Evolutionary conservation across 2,888 invertebrate genomes (phyloP).

Genomic region (Hypsopygia costalis): DNA sequence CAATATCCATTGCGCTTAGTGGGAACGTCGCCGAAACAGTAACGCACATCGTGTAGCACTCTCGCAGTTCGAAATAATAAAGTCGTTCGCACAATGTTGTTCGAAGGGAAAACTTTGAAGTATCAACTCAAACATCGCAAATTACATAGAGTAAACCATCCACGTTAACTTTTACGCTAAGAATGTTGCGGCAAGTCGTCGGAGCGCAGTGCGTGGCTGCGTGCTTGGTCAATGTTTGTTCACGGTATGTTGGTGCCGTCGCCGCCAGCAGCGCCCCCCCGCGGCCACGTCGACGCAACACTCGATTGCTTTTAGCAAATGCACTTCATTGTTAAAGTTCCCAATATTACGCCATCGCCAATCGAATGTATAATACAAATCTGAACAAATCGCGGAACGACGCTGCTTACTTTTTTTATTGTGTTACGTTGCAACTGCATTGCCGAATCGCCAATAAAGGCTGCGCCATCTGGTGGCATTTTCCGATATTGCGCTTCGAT

Average conservation of each 20-base stretch:
- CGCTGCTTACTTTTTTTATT: conserved; percentile 7
- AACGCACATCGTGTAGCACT: conserved; percentile 52
- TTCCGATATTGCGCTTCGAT: conserved; percentile 1
- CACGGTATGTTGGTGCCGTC: conserved; percentile 54
- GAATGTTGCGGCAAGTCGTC: conserved; percentile 77
- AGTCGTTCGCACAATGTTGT: conserved; percentile 58
- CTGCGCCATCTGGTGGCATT: conserved; percentile 19
- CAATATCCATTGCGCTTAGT: conserved; percentile 43
- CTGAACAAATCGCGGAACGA: conserved; percentile 10
- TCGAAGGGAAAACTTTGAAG: conserved; percentile 47
- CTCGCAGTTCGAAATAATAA: conserved; percentile 50
- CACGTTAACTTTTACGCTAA: conserved; percentile 79
- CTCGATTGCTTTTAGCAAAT: conserved; percentile 27
- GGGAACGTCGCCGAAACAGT: conserved; percentile 42
- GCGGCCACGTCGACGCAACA: conserved; percentile 43
- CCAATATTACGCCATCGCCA: conserved; percentile 34
- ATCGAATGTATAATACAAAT: conserved; percentile 6
- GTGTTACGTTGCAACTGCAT: conserved; percentile 11
- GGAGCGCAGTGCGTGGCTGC: conserved; percentile 50
- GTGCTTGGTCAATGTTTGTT: conserved; percentile 73
- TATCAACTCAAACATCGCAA: conserved; percentile 70
- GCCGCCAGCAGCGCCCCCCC: conserved; percentile 47
- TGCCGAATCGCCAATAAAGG: conserved; percentile 9
- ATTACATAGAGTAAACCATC: conserved; percentile 79
- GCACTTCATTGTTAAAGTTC: conserved; percentile 34